Conservation (phyloP, 2,797 vertebrate genomes). For the Crypturellus tataupa region DNA sequence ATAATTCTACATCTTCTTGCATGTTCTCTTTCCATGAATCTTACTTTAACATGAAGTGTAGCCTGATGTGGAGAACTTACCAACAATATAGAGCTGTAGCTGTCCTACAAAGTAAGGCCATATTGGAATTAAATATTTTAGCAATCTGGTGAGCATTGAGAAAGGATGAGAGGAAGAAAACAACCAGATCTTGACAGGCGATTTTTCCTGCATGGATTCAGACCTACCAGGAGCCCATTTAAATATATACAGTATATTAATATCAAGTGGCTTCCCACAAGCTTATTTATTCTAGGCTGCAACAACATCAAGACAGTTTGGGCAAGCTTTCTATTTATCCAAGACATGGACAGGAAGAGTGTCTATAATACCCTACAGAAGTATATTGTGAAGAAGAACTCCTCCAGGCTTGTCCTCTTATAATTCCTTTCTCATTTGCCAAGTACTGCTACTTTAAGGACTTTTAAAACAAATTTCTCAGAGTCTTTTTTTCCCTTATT, state of each 20-base stretch:
- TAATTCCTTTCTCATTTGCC: neutral
- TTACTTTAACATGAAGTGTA: neutral
- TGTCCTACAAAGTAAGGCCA: neutral
- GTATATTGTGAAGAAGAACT: neutral
- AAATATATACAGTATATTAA: neutral
- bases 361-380: neutral
- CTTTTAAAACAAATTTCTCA: neutral
- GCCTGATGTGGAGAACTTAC: neutral
- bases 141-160: neutral
- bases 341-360: neutral
- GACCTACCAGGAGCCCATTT: neutral
- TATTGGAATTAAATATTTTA: neutral
- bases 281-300: neutral
- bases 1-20: neutral
- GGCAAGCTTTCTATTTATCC: neutral
- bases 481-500: neutral
- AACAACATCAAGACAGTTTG: neutral
- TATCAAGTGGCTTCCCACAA: neutral
- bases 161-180: neutral
- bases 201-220: neutral
- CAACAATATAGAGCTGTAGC: neutral
- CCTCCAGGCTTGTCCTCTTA: neutral
- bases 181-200: neutral
- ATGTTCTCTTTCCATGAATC: neutral
- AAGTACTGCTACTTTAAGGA: neutral